A percentile compares a stretch with the other conserved stretches of the same genome.
phyloP scores from a whole-genome alignment of 2,888 invertebrate genomes.

The Pollenia griseotomentosa region DNA sequence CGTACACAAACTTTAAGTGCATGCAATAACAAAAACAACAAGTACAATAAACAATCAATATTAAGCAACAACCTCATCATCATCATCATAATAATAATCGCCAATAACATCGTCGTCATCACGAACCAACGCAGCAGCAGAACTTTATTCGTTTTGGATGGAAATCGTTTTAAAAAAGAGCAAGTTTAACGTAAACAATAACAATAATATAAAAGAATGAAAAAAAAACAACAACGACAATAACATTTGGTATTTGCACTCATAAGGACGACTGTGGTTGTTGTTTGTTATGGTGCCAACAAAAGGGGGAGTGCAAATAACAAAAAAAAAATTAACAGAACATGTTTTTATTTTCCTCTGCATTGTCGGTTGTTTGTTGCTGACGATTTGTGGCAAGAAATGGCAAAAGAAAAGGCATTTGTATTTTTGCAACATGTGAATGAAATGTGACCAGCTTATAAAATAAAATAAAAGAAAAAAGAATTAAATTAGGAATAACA shows the following conservation, averaged over 20 bases:
- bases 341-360: neutral
- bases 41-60: slow-evolving; percentile 31
- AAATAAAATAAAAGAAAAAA: too few relatives aligned
- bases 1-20: neutral
- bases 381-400: too few relatives aligned
- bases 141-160: slow-evolving; percentile 9
- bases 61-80: slow-evolving; percentile 26
- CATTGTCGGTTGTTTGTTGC: neutral
- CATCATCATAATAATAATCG: neutral
- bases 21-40: neutral
- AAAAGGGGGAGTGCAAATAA: neutral
- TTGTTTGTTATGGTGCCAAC: neutral
- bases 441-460: too few relatives aligned
- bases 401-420: too few relatives aligned
- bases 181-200: slow-evolving; percentile 29
- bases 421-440: too few relatives aligned
- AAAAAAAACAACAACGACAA: slow-evolving; percentile 17
- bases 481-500: too few relatives aligned
- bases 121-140: slow-evolving; percentile 3
- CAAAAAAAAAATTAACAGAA: neutral
- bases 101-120: neutral
- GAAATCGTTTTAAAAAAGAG: slow-evolving; percentile 37
- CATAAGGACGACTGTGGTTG: slow-evolving; percentile 14
- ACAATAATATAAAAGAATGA: slow-evolving; percentile 24
- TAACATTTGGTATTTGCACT: slow-evolving; percentile 15